Evolutionary conservation across 2,888 invertebrate species (phyloP).

Genomic region (Carabus problematicus): DNA sequence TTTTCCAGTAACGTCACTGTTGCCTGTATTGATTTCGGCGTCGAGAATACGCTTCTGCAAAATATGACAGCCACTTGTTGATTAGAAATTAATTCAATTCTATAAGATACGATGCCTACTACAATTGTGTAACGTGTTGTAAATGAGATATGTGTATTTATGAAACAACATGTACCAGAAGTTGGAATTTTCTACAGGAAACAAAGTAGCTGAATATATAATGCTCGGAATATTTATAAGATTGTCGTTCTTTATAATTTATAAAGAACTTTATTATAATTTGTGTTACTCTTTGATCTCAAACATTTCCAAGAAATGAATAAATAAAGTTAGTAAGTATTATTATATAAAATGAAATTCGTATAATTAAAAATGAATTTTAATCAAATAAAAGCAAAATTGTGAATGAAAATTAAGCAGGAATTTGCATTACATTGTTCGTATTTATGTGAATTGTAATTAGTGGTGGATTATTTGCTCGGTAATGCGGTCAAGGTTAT

Average conservation of each 20-base stretch:
- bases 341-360: too few species aligned
- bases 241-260: background rate
- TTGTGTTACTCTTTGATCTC: too few species aligned
- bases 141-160: background rate
- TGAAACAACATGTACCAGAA: too few species aligned
- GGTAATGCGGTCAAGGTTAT: too few species aligned
- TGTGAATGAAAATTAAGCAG: too few species aligned
- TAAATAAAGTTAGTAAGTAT: too few species aligned
- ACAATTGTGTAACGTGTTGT: background rate
- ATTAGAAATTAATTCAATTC: background rate
- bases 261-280: background rate
- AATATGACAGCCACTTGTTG: conserved; percentile 46
- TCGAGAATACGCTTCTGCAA: conserved; percentile 74
- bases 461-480: too few species aligned
- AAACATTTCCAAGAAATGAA: too few species aligned
- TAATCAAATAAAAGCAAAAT: too few species aligned
- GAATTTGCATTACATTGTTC: too few species aligned
- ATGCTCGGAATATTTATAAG: background rate
- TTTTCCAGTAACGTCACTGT: conserved; percentile 89
- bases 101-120: background rate
- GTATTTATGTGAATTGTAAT: too few species aligned
- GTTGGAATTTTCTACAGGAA: background rate
- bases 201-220: background rate
- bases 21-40: conserved; percentile 83
- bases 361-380: too few species aligned